A percentile compares a stretch with the other conserved stretches of the same genome.
phyloP scores from a whole-genome alignment of 2,797 vertebrate genomes.

The Choloepus didactylus region DNA sequence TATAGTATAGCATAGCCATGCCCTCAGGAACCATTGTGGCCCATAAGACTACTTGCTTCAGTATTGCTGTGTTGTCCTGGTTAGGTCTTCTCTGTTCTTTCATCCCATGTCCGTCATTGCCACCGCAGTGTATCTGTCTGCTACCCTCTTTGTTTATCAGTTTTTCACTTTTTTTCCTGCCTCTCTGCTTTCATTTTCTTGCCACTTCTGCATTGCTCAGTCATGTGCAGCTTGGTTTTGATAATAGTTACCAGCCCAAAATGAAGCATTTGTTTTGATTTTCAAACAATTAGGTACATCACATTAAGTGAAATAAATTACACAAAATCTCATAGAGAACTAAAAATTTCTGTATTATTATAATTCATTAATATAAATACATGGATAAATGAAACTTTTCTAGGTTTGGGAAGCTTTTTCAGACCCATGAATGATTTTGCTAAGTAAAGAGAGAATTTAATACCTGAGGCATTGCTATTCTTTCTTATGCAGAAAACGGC shows the following conservation, averaged over 20 bases:
- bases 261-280: neutral
- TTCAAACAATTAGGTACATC: neutral
- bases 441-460: neutral
- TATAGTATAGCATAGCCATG: neutral
- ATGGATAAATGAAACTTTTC: neutral
- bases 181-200: neutral
- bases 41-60: accelerated
- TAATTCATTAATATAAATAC: neutral
- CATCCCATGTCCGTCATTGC: neutral
- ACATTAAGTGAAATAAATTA: neutral
- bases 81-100: neutral
- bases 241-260: neutral
- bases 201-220: neutral
- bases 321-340: neutral
- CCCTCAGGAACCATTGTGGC: neutral
- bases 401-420: neutral
- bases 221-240: neutral
- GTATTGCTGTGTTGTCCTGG: accelerated
- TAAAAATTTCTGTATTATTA: neutral
- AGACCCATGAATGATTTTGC: constrained; percentile 15
- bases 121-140: neutral
- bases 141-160: neutral
- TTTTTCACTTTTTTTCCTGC: neutral
- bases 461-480: neutral
- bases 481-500: neutral